Conservation (phyloP, 2,888 invertebrate species). For the Cylindroiulus punctatus region DNA sequence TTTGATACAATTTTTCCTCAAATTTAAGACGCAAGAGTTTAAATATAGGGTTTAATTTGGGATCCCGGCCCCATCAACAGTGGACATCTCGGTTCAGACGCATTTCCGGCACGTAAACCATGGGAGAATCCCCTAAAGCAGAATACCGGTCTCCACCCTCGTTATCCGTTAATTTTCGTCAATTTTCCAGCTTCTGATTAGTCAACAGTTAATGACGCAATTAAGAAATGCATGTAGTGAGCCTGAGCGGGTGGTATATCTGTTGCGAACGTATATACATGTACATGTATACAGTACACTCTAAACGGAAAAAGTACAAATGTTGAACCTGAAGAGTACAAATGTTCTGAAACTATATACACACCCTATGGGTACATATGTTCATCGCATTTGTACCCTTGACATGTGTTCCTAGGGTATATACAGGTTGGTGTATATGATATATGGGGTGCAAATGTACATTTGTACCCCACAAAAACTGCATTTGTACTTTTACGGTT, state of each 20-base stretch:
- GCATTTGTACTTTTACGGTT: too few relatives aligned
- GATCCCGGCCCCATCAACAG: background rate
- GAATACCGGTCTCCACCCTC: conserved; percentile 27
- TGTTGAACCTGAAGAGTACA: too few relatives aligned
- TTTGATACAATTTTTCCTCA: background rate
- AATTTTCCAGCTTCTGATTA: background rate
- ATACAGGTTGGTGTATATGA: too few relatives aligned
- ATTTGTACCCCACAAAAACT: too few relatives aligned
- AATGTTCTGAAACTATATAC: too few relatives aligned
- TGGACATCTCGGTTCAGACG: background rate
- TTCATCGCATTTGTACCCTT: too few relatives aligned
- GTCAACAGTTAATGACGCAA: background rate
- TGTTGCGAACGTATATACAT: too few relatives aligned
- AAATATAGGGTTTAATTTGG: conserved; percentile 16
- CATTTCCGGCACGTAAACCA: background rate
- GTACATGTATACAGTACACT: too few relatives aligned
- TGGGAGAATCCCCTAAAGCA: conserved; percentile 21
- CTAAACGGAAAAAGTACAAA: too few relatives aligned
- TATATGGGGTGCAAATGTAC: too few relatives aligned
- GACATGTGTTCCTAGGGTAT: too few relatives aligned
- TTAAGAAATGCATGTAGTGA: background rate
- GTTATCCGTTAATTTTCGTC: conserved; percentile 14
- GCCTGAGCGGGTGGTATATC: background rate
- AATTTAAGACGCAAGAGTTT: background rate
- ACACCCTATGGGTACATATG: too few relatives aligned